These are phyloP conservation scores for Gambusia holbrooki DNA, from an alignment of 2,113 vertebrate species.

Conservation along the genomic window DNA sequence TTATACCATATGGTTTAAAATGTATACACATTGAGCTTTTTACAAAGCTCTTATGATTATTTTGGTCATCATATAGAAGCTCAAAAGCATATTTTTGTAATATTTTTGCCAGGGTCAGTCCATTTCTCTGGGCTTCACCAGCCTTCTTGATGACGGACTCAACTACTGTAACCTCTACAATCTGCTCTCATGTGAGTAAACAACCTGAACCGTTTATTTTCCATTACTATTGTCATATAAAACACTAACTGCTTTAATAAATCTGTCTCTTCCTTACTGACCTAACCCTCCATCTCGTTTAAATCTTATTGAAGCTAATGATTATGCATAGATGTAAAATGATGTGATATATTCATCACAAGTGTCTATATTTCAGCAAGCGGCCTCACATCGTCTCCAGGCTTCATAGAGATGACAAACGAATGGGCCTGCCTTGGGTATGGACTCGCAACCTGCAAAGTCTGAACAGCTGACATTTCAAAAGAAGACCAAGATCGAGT, in stretches of 20 bases:
- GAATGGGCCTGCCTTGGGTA: slow-evolving; percentile 66
- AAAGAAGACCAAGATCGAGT: background rate
- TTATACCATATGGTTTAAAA: background rate
- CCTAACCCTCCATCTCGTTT: background rate
- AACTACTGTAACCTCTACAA: slow-evolving; percentile 72
- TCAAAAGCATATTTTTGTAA: background rate
- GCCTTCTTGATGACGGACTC: slow-evolving; percentile 61
- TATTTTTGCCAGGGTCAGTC: background rate
- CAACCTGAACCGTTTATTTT: background rate
- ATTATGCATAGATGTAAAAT: background rate
- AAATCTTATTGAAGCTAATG: background rate
- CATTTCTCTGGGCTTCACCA: slow-evolving; percentile 37
- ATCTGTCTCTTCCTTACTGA: background rate
- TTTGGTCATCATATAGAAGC: background rate
- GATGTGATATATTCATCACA: background rate
- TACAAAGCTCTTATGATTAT: background rate
- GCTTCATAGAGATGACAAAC: slow-evolving; percentile 61
- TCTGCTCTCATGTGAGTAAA: slow-evolving; percentile 21
- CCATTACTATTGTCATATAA: too few species aligned
- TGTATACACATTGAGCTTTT: background rate
- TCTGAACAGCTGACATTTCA: background rate
- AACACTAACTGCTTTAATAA: too few species aligned
- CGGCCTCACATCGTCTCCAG: slow-evolving; percentile 59
- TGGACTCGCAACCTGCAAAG: slow-evolving; percentile 43
- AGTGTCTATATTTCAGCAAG: slow-evolving; percentile 44